A percentile compares a stretch with the other conserved stretches of the same genome.
Evolutionary conservation across 1,140 invertebrate genomes (phyloP).

Genomic region (Lycorma delicatula): DNA sequence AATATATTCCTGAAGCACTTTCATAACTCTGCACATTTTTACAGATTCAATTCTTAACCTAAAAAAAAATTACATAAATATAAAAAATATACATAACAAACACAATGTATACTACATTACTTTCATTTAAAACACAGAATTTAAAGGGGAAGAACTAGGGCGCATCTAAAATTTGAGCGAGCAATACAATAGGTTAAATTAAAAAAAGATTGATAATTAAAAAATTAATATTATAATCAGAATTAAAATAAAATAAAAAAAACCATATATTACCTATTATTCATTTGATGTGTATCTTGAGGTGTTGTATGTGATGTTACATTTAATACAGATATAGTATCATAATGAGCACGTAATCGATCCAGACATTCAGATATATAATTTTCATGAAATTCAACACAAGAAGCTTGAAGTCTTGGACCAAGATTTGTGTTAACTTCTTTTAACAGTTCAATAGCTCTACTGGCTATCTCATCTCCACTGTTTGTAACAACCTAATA

Average conservation of each 20-base stretch:
- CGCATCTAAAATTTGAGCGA: no score
- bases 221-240: no score
- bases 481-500: slow-evolving; percentile 74
- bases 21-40: slow-evolving; percentile 87
- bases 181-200: no score
- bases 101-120: no score
- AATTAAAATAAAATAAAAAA: slow-evolving; percentile 26
- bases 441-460: slow-evolving; percentile 84
- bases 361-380: slow-evolving; percentile 86
- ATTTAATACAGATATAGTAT: slow-evolving; percentile 52
- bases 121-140: no score
- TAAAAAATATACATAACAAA: slow-evolving; percentile 26
- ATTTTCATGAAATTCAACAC: slow-evolving; percentile 78
- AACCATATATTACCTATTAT: not conserved
- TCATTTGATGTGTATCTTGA: slow-evolving; percentile 11
- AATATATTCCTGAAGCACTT: slow-evolving; percentile 91
- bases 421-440: slow-evolving; percentile 92
- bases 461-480: slow-evolving; percentile 81
- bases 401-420: slow-evolving; percentile 64
- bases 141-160: no score
- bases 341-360: slow-evolving; percentile 73
- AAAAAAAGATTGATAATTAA: no score
- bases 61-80: not conserved
- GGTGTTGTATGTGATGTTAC: slow-evolving; percentile 14
- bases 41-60: slow-evolving; percentile 52